phyloP scores from a whole-genome alignment of 1,140 invertebrate genomes.

The Drosophila eugracilis region DNA sequence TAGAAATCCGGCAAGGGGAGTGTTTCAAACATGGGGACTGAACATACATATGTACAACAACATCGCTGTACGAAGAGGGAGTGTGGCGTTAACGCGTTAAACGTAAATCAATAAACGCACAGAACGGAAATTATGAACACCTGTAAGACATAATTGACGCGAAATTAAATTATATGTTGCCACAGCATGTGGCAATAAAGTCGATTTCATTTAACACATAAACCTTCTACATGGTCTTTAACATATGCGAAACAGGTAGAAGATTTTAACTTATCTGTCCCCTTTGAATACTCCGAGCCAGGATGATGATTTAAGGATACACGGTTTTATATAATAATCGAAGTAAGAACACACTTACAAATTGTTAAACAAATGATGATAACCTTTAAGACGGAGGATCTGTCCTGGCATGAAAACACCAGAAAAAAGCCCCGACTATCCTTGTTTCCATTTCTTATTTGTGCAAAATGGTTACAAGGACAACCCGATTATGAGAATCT shows the following conservation, averaged over 20 bases:
- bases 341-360: too few species aligned
- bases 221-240: neutral
- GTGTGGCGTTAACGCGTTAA: conserved; percentile 32
- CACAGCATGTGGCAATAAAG: conserved; percentile 24
- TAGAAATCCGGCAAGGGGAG: conserved; percentile 11
- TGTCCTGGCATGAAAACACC: too few species aligned
- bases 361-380: too few species aligned
- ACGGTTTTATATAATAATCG: too few species aligned
- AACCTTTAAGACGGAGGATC: neutral
- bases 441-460: conserved; percentile 43
- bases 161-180: conserved; percentile 45
- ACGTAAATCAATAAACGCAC: conserved; percentile 55
- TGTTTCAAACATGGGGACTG: neutral
- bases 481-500: conserved; percentile 63
- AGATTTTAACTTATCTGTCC: too few species aligned
- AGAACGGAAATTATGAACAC: conserved; percentile 56
- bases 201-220: conserved; percentile 15
- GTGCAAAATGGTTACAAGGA: conserved; percentile 71
- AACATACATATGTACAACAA: neutral
- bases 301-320: too few species aligned
- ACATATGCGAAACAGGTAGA: too few species aligned
- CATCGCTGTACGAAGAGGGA: conserved; percentile 6
- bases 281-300: too few species aligned
- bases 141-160: conserved; percentile 48
- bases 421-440: conserved; percentile 17